These are phyloP conservation scores for Amniataba percoides DNA, from an alignment of 2,797 vertebrate genomes.

Conservation along the genomic window DNA sequence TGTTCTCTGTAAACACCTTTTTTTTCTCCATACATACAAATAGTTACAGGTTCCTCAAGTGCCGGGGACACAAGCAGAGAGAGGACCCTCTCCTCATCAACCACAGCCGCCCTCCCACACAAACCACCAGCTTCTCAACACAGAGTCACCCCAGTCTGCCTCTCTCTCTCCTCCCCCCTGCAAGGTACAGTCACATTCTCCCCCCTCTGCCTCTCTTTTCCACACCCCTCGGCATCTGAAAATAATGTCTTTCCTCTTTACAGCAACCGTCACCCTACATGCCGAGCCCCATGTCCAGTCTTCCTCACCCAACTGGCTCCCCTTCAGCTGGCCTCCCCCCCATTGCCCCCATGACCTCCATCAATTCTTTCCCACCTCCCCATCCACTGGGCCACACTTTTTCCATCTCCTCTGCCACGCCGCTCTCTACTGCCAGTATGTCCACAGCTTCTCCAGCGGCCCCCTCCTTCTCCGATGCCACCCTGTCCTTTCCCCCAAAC, in stretches of 20 bases:
- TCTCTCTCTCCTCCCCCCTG: constrained; percentile 80
- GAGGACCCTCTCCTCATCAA: constrained; percentile 59
- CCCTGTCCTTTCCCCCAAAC: constrained; percentile 50
- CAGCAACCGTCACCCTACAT: constrained; percentile 78
- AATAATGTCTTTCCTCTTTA: constrained; percentile 35
- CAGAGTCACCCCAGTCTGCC: constrained; percentile 38
- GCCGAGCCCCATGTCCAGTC: constrained; percentile 33
- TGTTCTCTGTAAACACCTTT: background rate
- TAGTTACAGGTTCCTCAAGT: constrained; percentile 52
- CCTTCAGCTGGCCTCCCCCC: constrained; percentile 41
- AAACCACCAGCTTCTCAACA: constrained; percentile 41
- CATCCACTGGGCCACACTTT: constrained; percentile 45
- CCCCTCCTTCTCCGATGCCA: constrained; percentile 46
- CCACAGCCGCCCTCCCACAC: constrained; percentile 46
- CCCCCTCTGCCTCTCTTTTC: no score
- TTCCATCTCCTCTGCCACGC: constrained; percentile 34
- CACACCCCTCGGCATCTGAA: constrained; percentile 2
- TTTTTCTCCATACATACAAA: background rate
- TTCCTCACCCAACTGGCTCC: constrained; percentile 47
- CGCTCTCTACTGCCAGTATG: constrained; percentile 34
- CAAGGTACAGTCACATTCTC: constrained; percentile 77
- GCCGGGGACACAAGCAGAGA: constrained; percentile 37
- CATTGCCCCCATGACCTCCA: constrained; percentile 45
- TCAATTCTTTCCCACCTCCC: constrained; percentile 48
- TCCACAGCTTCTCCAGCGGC: constrained; percentile 39